phyloP scores from a whole-genome alignment of 64 coral and sea anemone genomes.

The Hydrozoanthus tunicans region DNA sequence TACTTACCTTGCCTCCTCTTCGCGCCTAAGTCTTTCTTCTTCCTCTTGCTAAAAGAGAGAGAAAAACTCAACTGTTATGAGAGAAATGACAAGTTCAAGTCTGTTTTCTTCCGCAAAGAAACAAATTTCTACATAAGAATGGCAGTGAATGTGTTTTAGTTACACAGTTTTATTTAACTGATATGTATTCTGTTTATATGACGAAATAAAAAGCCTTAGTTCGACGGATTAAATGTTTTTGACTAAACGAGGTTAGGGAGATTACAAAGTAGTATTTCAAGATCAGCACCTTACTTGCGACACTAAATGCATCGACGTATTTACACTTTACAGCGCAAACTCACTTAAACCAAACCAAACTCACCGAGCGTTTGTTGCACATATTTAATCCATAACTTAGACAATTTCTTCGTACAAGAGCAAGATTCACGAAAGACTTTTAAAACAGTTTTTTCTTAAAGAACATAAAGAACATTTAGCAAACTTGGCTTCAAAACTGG shows the following conservation, averaged over 20 bases:
- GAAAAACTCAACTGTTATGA: neutral
- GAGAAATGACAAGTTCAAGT: neutral
- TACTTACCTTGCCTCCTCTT: conserved; percentile 88
- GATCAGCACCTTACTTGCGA: neutral
- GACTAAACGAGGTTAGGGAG: too few relatives aligned
- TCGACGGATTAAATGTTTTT: too few relatives aligned
- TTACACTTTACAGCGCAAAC: neutral
- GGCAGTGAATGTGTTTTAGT: too few relatives aligned
- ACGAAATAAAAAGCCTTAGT: too few relatives aligned
- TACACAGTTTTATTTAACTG: too few relatives aligned
- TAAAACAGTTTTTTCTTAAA: neutral
- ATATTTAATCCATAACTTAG: neutral
- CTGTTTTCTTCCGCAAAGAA: neutral
- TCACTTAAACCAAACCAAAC: neutral
- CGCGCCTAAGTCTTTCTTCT: conserved; percentile 66
- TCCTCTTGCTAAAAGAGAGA: conserved; percentile 66
- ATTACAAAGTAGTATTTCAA: too few relatives aligned
- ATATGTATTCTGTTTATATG: too few relatives aligned
- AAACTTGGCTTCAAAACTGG: neutral
- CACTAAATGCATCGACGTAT: neutral
- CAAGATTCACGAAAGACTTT: too few relatives aligned
- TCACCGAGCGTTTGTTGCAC: neutral
- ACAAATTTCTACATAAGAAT: too few relatives aligned
- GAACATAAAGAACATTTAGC: neutral
- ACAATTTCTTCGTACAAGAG: neutral